Percentiles rank a stretch among this genome's conserved stretches.
Conservation (phyloP, 2,113 vertebrate species). For the Spizaetus ornatus region DNA sequence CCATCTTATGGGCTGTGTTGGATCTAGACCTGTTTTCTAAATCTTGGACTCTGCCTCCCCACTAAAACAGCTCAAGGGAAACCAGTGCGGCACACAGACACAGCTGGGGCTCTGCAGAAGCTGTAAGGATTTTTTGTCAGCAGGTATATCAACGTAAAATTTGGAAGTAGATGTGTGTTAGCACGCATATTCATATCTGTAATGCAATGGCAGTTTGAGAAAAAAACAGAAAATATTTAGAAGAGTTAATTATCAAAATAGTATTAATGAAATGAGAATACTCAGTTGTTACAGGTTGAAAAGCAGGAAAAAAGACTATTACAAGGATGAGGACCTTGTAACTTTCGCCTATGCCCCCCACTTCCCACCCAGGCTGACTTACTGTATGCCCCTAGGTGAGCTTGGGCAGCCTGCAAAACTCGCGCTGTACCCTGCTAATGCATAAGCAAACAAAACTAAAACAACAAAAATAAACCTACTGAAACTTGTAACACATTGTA, state of each 20-base stretch:
- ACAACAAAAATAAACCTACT: background rate
- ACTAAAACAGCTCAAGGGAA: background rate
- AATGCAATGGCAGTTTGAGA: background rate
- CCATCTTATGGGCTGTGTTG: background rate
- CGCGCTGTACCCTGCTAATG: background rate
- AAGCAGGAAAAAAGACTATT: background rate
- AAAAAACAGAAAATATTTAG: background rate
- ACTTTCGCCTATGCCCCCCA: accelerated
- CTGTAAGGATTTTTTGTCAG: background rate
- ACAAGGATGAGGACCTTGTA: background rate
- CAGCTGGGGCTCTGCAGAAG: background rate
- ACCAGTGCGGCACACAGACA: background rate
- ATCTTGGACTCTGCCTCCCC: background rate
- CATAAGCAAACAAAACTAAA: background rate
- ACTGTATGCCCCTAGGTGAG: too few relatives aligned
- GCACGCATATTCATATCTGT: background rate
- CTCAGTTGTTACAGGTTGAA: background rate
- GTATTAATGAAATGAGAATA: background rate
- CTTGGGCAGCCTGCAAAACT: background rate
- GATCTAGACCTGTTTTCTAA: background rate
- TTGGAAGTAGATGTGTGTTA: background rate
- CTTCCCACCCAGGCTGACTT: background rate
- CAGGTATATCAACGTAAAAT: background rate
- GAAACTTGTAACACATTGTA: background rate
- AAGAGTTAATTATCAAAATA: background rate